Evolutionary conservation across 2,888 invertebrate species (phyloP).

Genomic region (Cecidostiba fungosa): DNA sequence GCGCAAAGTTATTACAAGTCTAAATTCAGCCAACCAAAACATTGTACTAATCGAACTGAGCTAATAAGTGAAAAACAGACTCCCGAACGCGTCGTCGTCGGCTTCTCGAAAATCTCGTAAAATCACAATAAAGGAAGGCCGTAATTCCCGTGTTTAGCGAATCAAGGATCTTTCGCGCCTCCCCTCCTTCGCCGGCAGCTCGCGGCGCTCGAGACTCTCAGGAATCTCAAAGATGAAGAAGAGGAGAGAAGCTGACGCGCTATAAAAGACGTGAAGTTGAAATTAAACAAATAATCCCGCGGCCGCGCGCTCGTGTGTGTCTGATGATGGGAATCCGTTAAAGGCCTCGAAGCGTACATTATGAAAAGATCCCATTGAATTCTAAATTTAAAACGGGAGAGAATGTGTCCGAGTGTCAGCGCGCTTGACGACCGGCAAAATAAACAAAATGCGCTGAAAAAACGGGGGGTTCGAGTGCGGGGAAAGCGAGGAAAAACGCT

Average conservation of each 20-base stretch:
- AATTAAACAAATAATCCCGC: slow-evolving; percentile 78
- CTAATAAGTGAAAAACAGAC: background rate
- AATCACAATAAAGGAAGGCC: background rate
- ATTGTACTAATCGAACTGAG: background rate
- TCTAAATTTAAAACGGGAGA: slow-evolving; percentile 79
- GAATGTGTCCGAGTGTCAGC: slow-evolving; percentile 75
- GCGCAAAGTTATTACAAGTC: too few species aligned
- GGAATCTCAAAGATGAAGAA: slow-evolving; percentile 34
- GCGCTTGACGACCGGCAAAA: slow-evolving; percentile 77
- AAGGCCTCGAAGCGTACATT: slow-evolving; percentile 68
- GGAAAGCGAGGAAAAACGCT: background rate
- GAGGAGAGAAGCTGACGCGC: background rate
- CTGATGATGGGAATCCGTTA: slow-evolving; percentile 74
- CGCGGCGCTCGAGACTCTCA: slow-evolving; percentile 38
- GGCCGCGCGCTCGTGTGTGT: slow-evolving; percentile 15
- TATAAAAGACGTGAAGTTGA: slow-evolving; percentile 70
- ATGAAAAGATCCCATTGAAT: slow-evolving; percentile 81
- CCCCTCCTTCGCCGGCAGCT: background rate
- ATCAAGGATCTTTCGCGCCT: slow-evolving; percentile 49
- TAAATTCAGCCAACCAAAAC: slow-evolving; percentile 20
- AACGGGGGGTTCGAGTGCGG: slow-evolving; percentile 35
- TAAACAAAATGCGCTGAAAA: slow-evolving; percentile 75
- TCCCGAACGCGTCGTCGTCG: background rate
- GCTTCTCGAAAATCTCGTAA: slow-evolving; percentile 15
- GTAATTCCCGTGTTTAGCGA: slow-evolving; percentile 20